These are phyloP conservation scores for Iphiclides podalirius DNA, from an alignment of 2,888 invertebrate genomes.

Conservation along the genomic window DNA sequence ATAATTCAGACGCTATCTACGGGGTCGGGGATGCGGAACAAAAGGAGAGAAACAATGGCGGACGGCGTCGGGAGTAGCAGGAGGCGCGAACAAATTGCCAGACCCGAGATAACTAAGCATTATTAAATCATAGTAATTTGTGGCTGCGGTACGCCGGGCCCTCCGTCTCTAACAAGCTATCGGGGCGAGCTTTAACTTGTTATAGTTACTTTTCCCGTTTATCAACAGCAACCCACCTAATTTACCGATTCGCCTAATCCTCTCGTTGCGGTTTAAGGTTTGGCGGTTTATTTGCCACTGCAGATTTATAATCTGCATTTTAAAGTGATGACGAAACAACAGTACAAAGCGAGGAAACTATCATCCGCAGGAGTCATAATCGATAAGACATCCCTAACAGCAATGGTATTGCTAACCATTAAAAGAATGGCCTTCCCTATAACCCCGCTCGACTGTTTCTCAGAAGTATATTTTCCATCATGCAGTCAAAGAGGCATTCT, in stretches of 20 bases:
- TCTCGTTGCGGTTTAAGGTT: no score
- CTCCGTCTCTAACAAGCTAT: conserved; percentile 53
- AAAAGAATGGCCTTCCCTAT: no score
- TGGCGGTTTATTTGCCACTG: no score
- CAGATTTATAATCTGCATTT: no score
- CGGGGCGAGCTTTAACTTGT: conserved; percentile 49
- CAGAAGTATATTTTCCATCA: background rate
- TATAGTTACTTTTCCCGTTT: conserved; percentile 45
- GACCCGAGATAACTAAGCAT: conserved; percentile 78
- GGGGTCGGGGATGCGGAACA: conserved; percentile 70
- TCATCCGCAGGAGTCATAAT: no score
- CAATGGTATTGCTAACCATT: no score
- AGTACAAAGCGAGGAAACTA: no score
- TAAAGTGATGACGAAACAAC: no score
- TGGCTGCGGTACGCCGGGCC: conserved; percentile 69
- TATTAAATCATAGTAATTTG: conserved; percentile 80
- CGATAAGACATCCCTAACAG: no score
- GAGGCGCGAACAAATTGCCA: conserved; percentile 76
- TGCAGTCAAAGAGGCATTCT: background rate
- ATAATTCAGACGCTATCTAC: conserved; percentile 77
- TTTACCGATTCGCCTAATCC: no score
- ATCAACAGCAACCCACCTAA: background rate
- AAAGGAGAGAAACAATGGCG: conserved; percentile 75
- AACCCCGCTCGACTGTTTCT: no score
- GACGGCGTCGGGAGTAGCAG: no score